Conservation (phyloP, 2,113 vertebrate species). For the Anhinga anhinga region DNA sequence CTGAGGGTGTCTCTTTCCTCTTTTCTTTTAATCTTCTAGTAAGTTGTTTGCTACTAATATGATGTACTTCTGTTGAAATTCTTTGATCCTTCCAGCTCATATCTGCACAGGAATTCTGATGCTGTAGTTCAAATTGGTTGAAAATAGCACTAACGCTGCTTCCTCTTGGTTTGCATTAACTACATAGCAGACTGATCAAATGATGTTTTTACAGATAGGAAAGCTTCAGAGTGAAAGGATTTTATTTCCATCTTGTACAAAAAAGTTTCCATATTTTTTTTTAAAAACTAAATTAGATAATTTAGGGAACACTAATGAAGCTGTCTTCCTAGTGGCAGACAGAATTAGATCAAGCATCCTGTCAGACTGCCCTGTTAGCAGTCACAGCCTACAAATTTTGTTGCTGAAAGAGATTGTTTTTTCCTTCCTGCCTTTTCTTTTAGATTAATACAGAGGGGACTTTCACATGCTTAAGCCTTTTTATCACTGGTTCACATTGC, state of each 20-base stretch:
- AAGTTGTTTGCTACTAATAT: neutral
- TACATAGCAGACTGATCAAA: neutral
- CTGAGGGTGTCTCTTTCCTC: neutral
- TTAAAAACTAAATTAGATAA: neutral
- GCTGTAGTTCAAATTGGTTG: neutral
- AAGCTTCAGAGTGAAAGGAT: neutral
- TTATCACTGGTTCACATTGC: neutral
- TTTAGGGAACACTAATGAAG: neutral
- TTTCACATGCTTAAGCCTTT: neutral
- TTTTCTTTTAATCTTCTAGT: neutral
- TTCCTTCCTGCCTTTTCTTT: constrained; percentile 46
- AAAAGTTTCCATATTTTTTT: neutral
- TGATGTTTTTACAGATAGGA: neutral
- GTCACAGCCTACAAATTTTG: neutral
- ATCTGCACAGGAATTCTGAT: neutral
- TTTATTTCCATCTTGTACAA: neutral
- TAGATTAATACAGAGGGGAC: neutral
- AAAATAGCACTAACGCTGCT: neutral
- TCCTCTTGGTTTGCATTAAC: neutral
- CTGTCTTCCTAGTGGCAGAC: neutral
- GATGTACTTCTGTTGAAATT: neutral
- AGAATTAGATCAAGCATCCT: constrained; percentile 27
- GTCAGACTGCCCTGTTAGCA: neutral
- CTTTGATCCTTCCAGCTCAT: too few relatives aligned
- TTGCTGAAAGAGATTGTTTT: constrained; percentile 26